Evolutionary conservation across 2,113 vertebrate genomes (phyloP).

Genomic region (Phylloscopus trochilus): DNA sequence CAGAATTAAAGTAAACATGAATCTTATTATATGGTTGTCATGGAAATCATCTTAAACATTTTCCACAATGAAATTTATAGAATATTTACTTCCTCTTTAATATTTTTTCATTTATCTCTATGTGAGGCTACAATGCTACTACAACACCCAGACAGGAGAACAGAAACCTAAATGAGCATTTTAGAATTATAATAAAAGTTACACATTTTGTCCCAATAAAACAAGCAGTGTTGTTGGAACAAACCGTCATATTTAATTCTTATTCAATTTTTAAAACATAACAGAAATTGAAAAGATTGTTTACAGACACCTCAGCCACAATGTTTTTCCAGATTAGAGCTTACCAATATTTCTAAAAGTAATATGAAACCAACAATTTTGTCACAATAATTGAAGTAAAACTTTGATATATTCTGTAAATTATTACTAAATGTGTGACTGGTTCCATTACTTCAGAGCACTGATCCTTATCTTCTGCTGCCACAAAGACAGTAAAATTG

Average conservation of each 20-base stretch:
- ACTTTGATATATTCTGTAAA: background rate
- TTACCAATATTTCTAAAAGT: background rate
- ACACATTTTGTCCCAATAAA: background rate
- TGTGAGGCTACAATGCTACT: background rate
- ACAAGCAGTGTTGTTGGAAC: background rate
- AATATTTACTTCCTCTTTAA: background rate
- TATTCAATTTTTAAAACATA: background rate
- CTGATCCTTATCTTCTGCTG: background rate
- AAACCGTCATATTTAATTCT: background rate
- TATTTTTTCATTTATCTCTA: background rate
- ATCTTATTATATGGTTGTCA: slow-evolving; percentile 72
- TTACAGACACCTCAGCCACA: background rate
- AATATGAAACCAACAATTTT: background rate
- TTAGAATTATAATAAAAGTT: background rate
- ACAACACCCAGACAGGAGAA: background rate
- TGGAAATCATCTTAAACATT: slow-evolving; percentile 68
- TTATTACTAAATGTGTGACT: background rate
- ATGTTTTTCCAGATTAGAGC: background rate
- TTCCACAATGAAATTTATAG: slow-evolving; percentile 21
- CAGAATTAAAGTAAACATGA: slow-evolving; percentile 70
- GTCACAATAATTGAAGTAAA: background rate
- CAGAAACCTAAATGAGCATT: background rate
- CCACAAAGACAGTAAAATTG: background rate
- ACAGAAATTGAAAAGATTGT: background rate
- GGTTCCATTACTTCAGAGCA: background rate